Evolutionary conservation across 2,113 vertebrate species (phyloP).

Genomic region (Caranx ignobilis): DNA sequence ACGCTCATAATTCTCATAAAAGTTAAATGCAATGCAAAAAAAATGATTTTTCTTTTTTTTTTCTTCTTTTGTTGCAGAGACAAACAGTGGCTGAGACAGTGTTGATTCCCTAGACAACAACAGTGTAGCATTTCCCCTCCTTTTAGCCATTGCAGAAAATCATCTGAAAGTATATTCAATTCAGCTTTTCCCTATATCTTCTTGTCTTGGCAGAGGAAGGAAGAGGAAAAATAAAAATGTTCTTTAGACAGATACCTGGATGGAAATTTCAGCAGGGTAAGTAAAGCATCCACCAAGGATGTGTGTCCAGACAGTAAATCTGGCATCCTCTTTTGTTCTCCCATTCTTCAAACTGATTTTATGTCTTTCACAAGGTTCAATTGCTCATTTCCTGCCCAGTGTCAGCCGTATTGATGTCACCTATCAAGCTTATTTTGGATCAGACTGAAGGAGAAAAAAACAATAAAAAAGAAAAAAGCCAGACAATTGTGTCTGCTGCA

Average conservation of each 20-base stretch:
- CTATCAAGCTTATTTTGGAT: conserved; percentile 25
- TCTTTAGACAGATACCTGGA: conserved; percentile 28
- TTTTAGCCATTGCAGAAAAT: conserved; percentile 11
- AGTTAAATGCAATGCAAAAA: conserved; percentile 14
- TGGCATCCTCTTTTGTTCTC: conserved; percentile 22
- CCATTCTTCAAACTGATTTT: conserved; percentile 40
- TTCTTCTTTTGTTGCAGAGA: conserved; percentile 11
- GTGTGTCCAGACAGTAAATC: conserved; percentile 17
- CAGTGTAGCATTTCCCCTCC: neutral
- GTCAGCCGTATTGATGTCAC: conserved; percentile 25
- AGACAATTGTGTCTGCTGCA: conserved; percentile 30
- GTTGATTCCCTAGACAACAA: neutral
- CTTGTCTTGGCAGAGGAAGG: conserved; percentile 2
- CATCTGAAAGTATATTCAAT: conserved; percentile 10
- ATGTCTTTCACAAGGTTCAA: conserved; percentile 37
- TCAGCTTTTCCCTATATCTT: conserved; percentile 10
- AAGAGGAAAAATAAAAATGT: conserved; percentile 25
- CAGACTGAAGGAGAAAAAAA: conserved; percentile 4
- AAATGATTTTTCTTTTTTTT: no score
- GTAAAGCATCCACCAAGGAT: conserved; percentile 10
- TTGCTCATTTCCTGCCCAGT: conserved; percentile 35
- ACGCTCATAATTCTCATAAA: neutral
- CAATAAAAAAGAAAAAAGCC: neutral
- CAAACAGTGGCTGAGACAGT: neutral
- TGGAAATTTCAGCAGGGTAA: conserved; percentile 6